phyloP scores from a whole-genome alignment of 2,888 invertebrate genomes.

The Seira musarum region DNA sequence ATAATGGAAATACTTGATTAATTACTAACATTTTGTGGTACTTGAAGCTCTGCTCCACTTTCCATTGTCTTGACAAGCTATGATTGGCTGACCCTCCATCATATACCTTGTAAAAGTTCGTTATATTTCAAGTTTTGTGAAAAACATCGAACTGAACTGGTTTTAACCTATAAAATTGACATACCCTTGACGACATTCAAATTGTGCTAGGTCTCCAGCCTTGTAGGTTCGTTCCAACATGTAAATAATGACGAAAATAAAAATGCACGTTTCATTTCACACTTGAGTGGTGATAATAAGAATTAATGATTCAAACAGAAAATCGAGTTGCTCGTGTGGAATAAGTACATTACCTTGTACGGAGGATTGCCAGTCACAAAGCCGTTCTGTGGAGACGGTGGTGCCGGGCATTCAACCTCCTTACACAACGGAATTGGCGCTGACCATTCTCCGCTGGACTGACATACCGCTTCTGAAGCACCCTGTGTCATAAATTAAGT shows the following conservation, averaged over 20 bases:
- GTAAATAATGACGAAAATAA: no score
- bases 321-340: background rate
- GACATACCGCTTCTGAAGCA: conserved; percentile 72
- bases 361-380: conserved; percentile 85
- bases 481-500: conserved; percentile 80
- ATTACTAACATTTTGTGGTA: conserved; percentile 44
- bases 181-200: conserved; percentile 89
- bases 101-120: conserved; percentile 75
- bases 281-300: conserved; percentile 36
- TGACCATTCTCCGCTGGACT: conserved; percentile 81
- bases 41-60: conserved; percentile 81
- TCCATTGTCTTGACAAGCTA: conserved; percentile 90
- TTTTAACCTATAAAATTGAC: no score
- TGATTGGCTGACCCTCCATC: conserved; percentile 90
- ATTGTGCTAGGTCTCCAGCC: conserved; percentile 89
- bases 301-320: background rate
- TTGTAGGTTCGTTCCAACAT: no score
- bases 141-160: no score
- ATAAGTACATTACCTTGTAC: conserved; percentile 75
- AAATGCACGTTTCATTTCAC: conserved; percentile 38
- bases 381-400: conserved; percentile 83
- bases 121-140: background rate
- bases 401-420: conserved; percentile 86
- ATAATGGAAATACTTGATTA: conserved; percentile 10
- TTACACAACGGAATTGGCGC: conserved; percentile 83